Conservation (phyloP, 2,113 vertebrate genomes). For the Alosa alosa region DNA sequence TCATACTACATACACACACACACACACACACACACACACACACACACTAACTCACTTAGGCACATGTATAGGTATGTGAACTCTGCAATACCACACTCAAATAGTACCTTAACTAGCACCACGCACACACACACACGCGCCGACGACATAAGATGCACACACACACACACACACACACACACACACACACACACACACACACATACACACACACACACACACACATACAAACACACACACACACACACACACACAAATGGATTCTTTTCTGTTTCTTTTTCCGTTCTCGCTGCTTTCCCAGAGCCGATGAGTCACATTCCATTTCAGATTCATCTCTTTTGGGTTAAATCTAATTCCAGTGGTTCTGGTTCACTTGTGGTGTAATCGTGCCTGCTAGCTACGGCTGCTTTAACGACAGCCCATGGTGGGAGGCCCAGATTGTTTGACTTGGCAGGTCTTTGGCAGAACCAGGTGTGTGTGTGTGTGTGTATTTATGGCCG, state of each 20-base stretch:
- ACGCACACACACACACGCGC: not conserved
- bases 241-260: not conserved
- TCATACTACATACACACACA: no score
- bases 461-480: conserved; percentile 49
- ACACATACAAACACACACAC: not conserved
- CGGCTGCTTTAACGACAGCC: conserved; percentile 20
- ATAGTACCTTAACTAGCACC: no score
- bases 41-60: not conserved
- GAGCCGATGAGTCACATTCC: not conserved
- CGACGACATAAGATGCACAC: no score
- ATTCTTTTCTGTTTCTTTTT: not conserved
- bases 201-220: not conserved
- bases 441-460: conserved; percentile 53
- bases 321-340: conserved; percentile 44
- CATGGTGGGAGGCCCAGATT: conserved; percentile 39
- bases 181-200: conserved; percentile 1
- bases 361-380: conserved; percentile 29
- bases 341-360: conserved; percentile 42
- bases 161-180: not conserved
- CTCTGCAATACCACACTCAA: no score
- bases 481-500: not conserved
- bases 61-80: no score
- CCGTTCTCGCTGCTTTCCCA: not conserved
- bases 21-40: not conserved
- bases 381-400: conserved; percentile 42